phyloP scores from a whole-genome alignment of 2,797 vertebrate genomes.

The Geotrypetes seraphini region DNA sequence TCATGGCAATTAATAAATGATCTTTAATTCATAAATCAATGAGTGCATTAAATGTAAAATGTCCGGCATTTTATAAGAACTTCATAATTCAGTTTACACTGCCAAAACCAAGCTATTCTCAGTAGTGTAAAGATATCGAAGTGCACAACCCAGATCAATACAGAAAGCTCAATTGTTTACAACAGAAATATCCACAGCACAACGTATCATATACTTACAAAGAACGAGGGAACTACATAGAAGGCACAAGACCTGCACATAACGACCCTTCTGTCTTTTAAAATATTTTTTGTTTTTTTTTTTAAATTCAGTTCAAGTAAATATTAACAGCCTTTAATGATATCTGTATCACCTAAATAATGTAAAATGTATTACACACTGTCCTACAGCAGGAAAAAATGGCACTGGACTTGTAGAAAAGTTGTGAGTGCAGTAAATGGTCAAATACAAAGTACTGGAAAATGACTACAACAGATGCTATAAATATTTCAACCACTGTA shows the following conservation, averaged over 20 bases:
- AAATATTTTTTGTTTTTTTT: no score
- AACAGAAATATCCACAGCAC: slow-evolving; percentile 66
- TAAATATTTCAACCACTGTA: slow-evolving; percentile 29
- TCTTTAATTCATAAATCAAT: slow-evolving; percentile 59
- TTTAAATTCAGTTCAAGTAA: slow-evolving; percentile 69
- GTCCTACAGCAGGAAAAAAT: slow-evolving; percentile 60
- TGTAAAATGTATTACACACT: slow-evolving; percentile 54
- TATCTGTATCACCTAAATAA: slow-evolving; percentile 52
- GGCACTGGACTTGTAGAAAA: slow-evolving; percentile 69
- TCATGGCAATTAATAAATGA: slow-evolving; percentile 53
- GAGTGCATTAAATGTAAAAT: slow-evolving; percentile 47
- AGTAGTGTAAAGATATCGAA: slow-evolving; percentile 80
- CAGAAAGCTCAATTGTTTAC: slow-evolving; percentile 67
- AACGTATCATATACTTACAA: slow-evolving; percentile 85
- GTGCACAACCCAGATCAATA: slow-evolving; percentile 72
- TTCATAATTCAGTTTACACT: slow-evolving; percentile 54
- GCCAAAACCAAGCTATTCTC: slow-evolving; percentile 72
- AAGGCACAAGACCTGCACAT: slow-evolving; percentile 90
- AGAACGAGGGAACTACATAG: slow-evolving; percentile 83
- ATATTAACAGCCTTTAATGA: slow-evolving; percentile 63
- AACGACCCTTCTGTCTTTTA: slow-evolving; percentile 55
- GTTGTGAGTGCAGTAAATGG: slow-evolving; percentile 54
- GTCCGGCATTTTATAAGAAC: slow-evolving; percentile 58
- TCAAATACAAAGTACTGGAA: slow-evolving; percentile 56
- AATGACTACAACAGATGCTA: slow-evolving; percentile 51